These are phyloP conservation scores for Mionectes olivaceus DNA, from an alignment of 2,797 vertebrate species.

Conservation along the genomic window DNA sequence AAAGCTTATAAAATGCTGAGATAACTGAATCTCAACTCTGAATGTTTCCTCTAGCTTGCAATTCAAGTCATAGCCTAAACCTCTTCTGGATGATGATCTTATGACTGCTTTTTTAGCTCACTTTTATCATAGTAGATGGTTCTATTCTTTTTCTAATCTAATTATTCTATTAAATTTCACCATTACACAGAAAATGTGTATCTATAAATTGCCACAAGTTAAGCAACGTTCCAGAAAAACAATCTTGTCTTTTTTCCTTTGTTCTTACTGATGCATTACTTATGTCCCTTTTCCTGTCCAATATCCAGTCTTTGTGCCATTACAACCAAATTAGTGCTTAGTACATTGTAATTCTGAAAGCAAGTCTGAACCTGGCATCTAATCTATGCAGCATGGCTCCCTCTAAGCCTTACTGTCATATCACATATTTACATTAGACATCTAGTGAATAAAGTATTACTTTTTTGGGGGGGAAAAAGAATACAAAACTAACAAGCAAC, in stretches of 20 bases:
- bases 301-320: not conserved
- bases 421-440: not conserved
- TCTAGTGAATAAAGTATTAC: not conserved
- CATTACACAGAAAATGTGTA: not conserved
- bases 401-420: not conserved
- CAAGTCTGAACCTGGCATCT: not conserved
- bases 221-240: constrained; percentile 6
- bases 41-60: not conserved
- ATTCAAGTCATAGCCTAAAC: not conserved
- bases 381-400: not conserved
- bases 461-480: not conserved
- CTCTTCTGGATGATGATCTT: not conserved
- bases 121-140: not conserved
- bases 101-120: not conserved
- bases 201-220: not conserved
- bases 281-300: not conserved
- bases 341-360: not conserved
- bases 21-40: not conserved
- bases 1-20: not conserved
- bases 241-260: not conserved
- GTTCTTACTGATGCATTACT: not conserved
- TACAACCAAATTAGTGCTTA: not conserved
- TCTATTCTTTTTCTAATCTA: not conserved
- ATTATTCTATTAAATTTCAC: constrained; percentile 6
- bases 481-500: not conserved